Conservation (phyloP, 2,888 invertebrate species). For the Cordilura impudica region DNA sequence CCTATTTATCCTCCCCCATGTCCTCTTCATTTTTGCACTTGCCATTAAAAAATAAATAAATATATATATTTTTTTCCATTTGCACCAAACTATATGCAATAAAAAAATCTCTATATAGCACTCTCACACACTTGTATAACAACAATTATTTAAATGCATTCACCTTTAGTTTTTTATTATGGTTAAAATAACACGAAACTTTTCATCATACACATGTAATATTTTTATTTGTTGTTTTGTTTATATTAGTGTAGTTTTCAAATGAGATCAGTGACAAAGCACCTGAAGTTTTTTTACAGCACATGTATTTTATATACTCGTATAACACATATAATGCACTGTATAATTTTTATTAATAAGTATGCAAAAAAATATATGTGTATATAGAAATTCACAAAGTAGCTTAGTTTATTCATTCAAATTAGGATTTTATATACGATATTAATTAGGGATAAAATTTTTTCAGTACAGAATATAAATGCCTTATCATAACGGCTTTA, state of each 20-base stretch:
- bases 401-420: background rate
- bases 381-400: background rate
- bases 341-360: background rate
- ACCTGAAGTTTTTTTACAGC: constrained; percentile 6
- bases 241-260: constrained; percentile 5
- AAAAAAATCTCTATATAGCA: constrained; percentile 7
- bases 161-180: constrained; percentile 13
- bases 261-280: constrained; percentile 31
- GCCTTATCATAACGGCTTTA: too few relatives aligned
- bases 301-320: constrained; percentile 4
- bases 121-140: constrained; percentile 11
- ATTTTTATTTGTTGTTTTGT: background rate
- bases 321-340: background rate
- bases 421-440: background rate
- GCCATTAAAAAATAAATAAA: constrained; percentile 15
- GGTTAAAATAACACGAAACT: background rate
- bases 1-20: background rate
- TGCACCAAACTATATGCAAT: constrained; percentile 37
- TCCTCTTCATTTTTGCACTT: constrained; percentile 47
- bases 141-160: constrained; percentile 25
- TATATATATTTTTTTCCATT: constrained; percentile 48
- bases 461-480: too few relatives aligned
- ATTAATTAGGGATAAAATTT: too few relatives aligned
- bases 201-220: background rate
- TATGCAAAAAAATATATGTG: background rate